Evolutionary conservation across 2,113 vertebrate genomes (phyloP).

Genomic region (Synchiropus splendidus): DNA sequence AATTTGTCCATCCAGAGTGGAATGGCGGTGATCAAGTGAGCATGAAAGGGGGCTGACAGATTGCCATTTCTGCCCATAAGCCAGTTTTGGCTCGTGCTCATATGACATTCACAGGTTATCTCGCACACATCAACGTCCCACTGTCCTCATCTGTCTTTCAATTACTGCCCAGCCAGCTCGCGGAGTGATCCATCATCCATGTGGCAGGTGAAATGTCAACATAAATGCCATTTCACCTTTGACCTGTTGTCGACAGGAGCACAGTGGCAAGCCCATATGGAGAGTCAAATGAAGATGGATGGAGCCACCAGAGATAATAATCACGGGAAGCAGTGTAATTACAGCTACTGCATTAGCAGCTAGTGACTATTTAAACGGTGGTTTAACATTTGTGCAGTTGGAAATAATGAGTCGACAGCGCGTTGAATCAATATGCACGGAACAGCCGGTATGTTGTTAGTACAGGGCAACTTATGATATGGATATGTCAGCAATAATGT

Average conservation of each 20-base stretch:
- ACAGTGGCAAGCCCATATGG: conserved; percentile 1
- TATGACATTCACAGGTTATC: not conserved
- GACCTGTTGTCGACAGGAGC: conserved; percentile 14
- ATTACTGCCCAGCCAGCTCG: not conserved
- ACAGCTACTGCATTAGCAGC: conserved; percentile 3
- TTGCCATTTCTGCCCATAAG: not conserved
- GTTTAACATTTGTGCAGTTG: no score
- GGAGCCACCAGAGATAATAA: not conserved
- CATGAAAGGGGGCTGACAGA: not conserved
- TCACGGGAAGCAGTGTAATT: not conserved
- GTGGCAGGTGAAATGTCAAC: conserved; percentile 20
- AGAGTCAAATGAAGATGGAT: conserved; percentile 32
- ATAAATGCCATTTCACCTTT: conserved; percentile 31
- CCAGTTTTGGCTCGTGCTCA: not conserved
- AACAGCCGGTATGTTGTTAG: no score
- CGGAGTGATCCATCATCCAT: conserved; percentile 20
- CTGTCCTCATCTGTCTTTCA: conserved; percentile 10
- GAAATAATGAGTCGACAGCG: no score
- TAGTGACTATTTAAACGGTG: not conserved
- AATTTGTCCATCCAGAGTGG: no score
- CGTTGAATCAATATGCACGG: no score
- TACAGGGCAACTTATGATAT: no score
- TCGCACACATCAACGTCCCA: not conserved
- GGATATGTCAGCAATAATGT: no score
- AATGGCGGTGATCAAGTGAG: no score